phyloP scores from a whole-genome alignment of 2,113 vertebrate genomes.

The Ramphastos sulfuratus region DNA sequence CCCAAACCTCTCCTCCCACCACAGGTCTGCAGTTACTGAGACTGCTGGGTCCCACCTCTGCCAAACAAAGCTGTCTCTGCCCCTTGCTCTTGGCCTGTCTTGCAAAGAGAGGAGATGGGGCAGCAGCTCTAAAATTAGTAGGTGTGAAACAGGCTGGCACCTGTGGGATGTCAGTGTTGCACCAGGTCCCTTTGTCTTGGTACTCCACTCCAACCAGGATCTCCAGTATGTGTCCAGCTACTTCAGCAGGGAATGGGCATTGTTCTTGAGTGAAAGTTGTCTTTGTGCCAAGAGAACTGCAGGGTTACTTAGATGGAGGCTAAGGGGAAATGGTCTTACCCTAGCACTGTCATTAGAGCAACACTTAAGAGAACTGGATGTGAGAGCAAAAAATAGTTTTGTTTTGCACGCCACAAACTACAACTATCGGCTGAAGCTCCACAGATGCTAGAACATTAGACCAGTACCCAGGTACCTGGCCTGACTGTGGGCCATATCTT shows the following conservation, averaged over 20 bases:
- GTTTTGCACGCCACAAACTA: background rate
- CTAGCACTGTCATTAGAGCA: background rate
- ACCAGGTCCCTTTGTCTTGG: background rate
- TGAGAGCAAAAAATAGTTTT: background rate
- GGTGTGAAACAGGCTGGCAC: background rate
- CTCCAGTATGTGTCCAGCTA: background rate
- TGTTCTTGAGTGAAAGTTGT: background rate
- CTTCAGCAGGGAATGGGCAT: background rate
- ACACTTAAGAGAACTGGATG: background rate
- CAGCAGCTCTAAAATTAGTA: background rate
- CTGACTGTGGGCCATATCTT: background rate
- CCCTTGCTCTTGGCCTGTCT: background rate
- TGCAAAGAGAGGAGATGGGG: background rate
- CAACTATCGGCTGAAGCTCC: background rate
- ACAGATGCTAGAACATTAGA: background rate
- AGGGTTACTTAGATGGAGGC: background rate
- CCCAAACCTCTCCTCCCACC: background rate
- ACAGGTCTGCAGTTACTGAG: background rate
- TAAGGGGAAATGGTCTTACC: background rate
- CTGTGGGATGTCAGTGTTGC: background rate
- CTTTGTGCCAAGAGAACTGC: background rate
- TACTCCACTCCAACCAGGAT: background rate
- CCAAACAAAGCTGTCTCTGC: background rate
- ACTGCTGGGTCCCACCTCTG: background rate
- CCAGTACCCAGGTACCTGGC: background rate